Evolutionary conservation across 2,113 vertebrate genomes (phyloP).

Genomic region (Pangasianodon hypophthalmus): DNA sequence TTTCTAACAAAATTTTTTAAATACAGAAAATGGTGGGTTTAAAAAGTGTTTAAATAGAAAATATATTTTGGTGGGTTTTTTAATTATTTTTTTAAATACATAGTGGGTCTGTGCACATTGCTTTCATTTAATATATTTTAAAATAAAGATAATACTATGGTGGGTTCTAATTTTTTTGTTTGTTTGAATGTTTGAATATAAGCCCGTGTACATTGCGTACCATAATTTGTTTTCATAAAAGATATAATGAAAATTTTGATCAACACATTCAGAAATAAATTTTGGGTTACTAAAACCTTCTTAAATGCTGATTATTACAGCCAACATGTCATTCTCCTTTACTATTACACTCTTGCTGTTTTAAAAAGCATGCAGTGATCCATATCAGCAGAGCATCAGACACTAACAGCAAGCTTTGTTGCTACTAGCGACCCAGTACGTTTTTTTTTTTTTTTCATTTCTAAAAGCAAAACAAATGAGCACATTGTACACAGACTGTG

Average conservation of each 20-base stretch:
- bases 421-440: background rate
- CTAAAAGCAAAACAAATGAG: background rate
- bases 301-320: background rate
- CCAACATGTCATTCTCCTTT: background rate
- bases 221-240: background rate
- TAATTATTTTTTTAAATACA: no score
- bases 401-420: background rate
- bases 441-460: background rate
- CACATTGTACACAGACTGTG: background rate
- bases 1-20: background rate
- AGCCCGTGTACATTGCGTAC: background rate
- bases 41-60: no score
- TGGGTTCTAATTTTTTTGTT: no score
- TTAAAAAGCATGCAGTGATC: background rate
- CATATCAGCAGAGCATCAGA: background rate
- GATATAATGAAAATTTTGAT: background rate
- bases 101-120: background rate
- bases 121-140: no score
- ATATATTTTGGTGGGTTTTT: no score
- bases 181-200: background rate
- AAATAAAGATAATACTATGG: no score
- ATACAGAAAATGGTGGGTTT: no score
- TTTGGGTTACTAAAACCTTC: background rate
- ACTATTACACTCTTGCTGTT: background rate
- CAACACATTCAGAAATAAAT: background rate